phyloP scores from a whole-genome alignment of 2,797 vertebrate genomes.

The Sebastes hubbsi region DNA sequence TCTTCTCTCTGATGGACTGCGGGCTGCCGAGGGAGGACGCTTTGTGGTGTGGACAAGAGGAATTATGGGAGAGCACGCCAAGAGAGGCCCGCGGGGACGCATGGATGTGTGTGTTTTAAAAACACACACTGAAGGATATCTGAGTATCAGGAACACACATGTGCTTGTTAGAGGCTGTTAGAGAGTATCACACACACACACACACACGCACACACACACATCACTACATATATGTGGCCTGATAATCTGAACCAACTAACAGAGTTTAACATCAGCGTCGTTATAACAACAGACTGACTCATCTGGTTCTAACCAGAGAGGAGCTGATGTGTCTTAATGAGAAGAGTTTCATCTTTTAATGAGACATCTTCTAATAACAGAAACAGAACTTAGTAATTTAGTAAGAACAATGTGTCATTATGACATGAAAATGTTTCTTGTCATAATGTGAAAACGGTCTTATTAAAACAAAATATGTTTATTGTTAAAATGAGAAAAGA shows the following conservation, averaged over 20 bases:
- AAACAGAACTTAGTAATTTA: neutral
- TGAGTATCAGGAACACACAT: constrained; percentile 30
- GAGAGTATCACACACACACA: neutral
- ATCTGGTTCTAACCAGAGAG: no score
- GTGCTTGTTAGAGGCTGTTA: constrained; percentile 16
- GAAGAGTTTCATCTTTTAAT: neutral
- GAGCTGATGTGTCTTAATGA: neutral
- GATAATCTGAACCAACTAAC: neutral
- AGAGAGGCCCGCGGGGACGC: constrained; percentile 14
- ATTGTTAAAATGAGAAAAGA: no score
- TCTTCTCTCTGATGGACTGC: constrained; percentile 66
- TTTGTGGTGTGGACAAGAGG: constrained; percentile 75
- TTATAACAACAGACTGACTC: neutral
- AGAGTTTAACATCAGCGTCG: neutral
- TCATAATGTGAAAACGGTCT: no score
- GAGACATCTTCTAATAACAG: neutral
- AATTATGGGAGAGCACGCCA: constrained; percentile 61
- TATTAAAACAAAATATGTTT: no score
- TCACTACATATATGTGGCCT: no score
- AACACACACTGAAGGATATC: constrained; percentile 26
- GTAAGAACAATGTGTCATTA: neutral
- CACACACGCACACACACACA: no score
- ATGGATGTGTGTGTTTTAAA: constrained; percentile 9
- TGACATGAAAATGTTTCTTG: neutral
- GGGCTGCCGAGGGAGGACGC: constrained; percentile 48